phyloP scores from a whole-genome alignment of 2,888 invertebrate genomes.

The Macrosoma leucophasiata region DNA sequence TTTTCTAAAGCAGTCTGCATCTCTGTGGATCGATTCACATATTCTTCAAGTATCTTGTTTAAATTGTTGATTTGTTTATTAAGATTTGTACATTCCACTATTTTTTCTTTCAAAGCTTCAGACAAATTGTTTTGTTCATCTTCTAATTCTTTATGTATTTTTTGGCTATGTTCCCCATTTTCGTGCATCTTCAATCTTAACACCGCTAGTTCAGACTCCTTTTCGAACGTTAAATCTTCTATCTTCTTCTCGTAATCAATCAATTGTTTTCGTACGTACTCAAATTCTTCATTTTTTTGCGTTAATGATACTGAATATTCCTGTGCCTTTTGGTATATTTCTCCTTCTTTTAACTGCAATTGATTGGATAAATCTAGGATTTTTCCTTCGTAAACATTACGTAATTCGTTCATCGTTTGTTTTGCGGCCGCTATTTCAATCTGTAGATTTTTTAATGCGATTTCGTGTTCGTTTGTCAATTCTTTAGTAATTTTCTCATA shows the following conservation, averaged over 20 bases:
- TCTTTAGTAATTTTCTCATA: slow-evolving; percentile 57
- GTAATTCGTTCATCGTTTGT: too few relatives aligned
- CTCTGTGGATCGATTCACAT: slow-evolving; percentile 72
- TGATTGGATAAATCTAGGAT: slow-evolving; percentile 44
- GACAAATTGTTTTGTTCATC: slow-evolving; percentile 42
- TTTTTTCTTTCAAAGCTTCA: slow-evolving; percentile 57
- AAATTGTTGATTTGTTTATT: slow-evolving; percentile 72
- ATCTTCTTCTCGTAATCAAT: slow-evolving; percentile 58
- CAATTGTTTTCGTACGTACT: slow-evolving; percentile 53
- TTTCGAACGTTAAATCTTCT: slow-evolving; percentile 68
- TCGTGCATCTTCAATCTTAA: slow-evolving; percentile 72
- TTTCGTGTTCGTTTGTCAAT: slow-evolving; percentile 27
- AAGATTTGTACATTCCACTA: slow-evolving; percentile 63
- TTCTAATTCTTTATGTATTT: slow-evolving; percentile 38
- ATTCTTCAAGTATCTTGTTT: slow-evolving; percentile 68
- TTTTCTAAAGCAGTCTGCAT: slow-evolving; percentile 78
- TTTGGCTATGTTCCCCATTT: slow-evolving; percentile 46
- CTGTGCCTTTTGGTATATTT: slow-evolving; percentile 58
- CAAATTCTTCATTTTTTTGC: slow-evolving; percentile 60
- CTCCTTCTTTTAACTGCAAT: slow-evolving; percentile 52
- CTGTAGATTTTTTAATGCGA: slow-evolving; percentile 30
- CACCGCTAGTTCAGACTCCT: slow-evolving; percentile 71
- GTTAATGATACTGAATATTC: slow-evolving; percentile 47
- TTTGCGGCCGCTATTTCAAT: too few relatives aligned
- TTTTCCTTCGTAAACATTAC: slow-evolving; percentile 33